Conservation (phyloP, 2,888 invertebrate genomes). For the Heliothis peltigera region DNA sequence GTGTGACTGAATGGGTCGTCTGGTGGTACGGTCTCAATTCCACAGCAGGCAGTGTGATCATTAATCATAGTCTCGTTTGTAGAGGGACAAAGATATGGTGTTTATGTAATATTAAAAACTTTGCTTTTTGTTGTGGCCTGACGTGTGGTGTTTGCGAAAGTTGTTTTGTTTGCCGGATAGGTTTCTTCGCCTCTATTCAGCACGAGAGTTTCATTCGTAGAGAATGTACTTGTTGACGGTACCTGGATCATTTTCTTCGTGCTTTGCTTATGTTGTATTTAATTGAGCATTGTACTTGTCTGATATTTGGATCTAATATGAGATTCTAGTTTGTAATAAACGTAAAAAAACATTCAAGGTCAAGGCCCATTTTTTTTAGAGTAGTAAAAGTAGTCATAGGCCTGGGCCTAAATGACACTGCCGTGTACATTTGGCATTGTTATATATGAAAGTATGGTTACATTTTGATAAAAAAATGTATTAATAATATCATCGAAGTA, state of each 20-base stretch:
- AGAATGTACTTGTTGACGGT: neutral
- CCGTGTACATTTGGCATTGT: no score
- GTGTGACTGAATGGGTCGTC: constrained; percentile 67
- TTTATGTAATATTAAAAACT: constrained; percentile 65
- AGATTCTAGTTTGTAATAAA: no score
- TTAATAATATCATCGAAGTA: no score
- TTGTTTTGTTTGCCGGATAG: constrained; percentile 38
- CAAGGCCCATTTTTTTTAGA: no score
- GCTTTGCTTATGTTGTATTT: no score
- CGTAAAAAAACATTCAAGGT: no score
- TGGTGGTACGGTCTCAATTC: constrained; percentile 74
- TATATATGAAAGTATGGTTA: no score
- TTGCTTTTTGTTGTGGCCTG: constrained; percentile 37
- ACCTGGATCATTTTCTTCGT: neutral
- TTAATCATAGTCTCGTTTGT: constrained; percentile 84
- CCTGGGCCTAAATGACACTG: no score
- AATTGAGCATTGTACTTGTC: no score
- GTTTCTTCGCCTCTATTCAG: constrained; percentile 9
- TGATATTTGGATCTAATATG: no score
- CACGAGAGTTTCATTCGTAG: neutral
- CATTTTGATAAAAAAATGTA: no score
- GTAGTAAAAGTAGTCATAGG: no score
- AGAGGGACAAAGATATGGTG: constrained; percentile 75
- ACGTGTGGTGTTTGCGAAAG: constrained; percentile 41
- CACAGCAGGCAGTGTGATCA: constrained; percentile 70